Base-by-base conservation (phyloP, 1,140 invertebrate genomes). In the Microplitis mediator region DNA sequence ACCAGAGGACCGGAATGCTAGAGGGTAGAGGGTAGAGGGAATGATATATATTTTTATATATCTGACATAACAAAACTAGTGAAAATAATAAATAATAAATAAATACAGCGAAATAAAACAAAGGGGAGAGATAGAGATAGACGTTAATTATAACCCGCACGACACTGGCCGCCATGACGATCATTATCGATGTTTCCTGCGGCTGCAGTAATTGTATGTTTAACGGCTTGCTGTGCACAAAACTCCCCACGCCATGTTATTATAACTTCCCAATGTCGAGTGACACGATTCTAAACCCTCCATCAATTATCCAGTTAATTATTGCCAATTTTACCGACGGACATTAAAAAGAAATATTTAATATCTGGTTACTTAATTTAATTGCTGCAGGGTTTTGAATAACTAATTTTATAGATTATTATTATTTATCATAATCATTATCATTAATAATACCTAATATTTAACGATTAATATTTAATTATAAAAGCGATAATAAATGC, bases 121-220 rank as follows among this genome's bases (percentile, higher is more conserved):
- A 56, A 54, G 16, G 52, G 14, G 36, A 58, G 34, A 56, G 36
- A 51, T 56, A 56, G 67, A 60, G 67, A 60, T 16, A 34, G 6
- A 51, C 58, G 70, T 70, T 64, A 66, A 73, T 62, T 64, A 68
- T 71, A 65, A 72, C 16, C 66, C 58, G 70, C 62, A 75, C 67
- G 73, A 72, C 32, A 74, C 68, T 64, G 63, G 73, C 72, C 73
- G 73, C 73, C 51, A 77, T 80, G 76, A 78, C 74, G 74, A 77
- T 78, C 74, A 83, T 82, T 82, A 83, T 84, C 80, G 79, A 84
- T 84, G 82, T 85, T 84, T 79, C 78, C 79, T 82, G 80, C 80
- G 79, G 78, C 80, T 83, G 81, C 82, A 82, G 78, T 86, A 83
- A 85, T 86, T 85, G 81, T 81, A 81, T 83, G 79, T 85, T 84